Evolutionary conservation across 1,140 invertebrate genomes (phyloP).

Genomic region (Cherax quadricarinatus): DNA sequence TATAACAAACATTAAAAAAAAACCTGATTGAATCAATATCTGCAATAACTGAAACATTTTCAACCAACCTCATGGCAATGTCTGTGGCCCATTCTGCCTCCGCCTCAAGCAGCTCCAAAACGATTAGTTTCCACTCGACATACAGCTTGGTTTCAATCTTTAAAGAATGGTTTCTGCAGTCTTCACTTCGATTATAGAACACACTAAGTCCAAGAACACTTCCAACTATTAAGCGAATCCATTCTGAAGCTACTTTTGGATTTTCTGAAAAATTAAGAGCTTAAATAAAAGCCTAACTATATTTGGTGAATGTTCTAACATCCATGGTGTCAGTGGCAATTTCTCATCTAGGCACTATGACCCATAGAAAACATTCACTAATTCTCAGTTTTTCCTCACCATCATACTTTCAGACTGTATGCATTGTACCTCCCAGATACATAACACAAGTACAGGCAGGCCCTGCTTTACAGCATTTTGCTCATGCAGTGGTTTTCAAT

Average conservation of each 20-base stretch:
- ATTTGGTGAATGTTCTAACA: too few species aligned
- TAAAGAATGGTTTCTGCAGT: not conserved
- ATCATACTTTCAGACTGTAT: too few species aligned
- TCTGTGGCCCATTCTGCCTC: conserved; percentile 18
- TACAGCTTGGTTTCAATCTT: not conserved
- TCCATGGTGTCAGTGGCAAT: too few species aligned
- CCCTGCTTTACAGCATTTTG: too few species aligned
- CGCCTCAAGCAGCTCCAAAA: conserved; percentile 8
- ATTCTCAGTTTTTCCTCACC: too few species aligned
- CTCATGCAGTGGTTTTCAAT: too few species aligned
- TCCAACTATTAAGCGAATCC: conserved; percentile 15
- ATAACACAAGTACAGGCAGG: too few species aligned
- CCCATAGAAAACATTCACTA: too few species aligned
- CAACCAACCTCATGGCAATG: conserved; percentile 18
- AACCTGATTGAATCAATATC: too few species aligned
- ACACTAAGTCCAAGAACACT: not conserved
- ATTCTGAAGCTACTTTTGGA: conserved; percentile 21
- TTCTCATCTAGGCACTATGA: too few species aligned
- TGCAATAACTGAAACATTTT: not conserved
- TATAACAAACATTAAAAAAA: too few species aligned
- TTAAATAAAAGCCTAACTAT: not conserved
- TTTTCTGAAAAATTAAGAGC: conserved; percentile 26
- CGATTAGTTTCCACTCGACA: conserved; percentile 25
- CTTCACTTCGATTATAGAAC: not conserved
- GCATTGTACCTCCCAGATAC: too few species aligned